Conservation (phyloP, 2,113 vertebrate species). For the Centropus unirufus region DNA sequence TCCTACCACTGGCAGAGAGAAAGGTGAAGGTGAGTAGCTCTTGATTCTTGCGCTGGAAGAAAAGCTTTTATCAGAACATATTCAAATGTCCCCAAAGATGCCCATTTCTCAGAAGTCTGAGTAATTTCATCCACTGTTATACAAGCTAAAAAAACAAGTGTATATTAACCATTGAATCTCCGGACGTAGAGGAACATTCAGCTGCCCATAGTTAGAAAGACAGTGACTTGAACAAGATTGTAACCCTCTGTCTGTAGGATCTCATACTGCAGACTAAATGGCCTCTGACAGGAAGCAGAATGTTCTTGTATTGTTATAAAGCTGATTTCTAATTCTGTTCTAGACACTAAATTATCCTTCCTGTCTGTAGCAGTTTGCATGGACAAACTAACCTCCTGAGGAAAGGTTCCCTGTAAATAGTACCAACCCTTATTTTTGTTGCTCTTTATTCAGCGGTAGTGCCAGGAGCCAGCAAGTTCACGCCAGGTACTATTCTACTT, state of each 20-base stretch:
- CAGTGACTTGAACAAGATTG: background rate
- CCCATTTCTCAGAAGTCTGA: background rate
- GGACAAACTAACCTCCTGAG: background rate
- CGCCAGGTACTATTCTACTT: background rate
- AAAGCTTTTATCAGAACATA: background rate
- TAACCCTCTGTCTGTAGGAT: background rate
- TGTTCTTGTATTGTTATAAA: background rate
- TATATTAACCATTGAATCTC: background rate
- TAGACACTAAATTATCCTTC: background rate
- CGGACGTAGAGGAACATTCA: background rate
- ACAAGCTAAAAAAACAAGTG: background rate
- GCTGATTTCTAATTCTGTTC: background rate
- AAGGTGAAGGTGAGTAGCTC: background rate
- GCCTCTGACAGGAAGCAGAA: background rate
- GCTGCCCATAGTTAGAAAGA: background rate
- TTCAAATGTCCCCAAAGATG: background rate
- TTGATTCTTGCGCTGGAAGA: background rate
- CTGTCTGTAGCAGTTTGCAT: background rate
- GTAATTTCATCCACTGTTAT: background rate
- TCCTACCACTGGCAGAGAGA: background rate
- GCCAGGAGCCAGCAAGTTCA: background rate
- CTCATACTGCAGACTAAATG: background rate
- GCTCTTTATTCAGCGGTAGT: conserved; percentile 1
- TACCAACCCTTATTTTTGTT: background rate
- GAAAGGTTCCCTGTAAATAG: conserved; percentile 13